Evolutionary conservation across 1,140 invertebrate species (phyloP).

Genomic region (Cyclargus thomasi): DNA sequence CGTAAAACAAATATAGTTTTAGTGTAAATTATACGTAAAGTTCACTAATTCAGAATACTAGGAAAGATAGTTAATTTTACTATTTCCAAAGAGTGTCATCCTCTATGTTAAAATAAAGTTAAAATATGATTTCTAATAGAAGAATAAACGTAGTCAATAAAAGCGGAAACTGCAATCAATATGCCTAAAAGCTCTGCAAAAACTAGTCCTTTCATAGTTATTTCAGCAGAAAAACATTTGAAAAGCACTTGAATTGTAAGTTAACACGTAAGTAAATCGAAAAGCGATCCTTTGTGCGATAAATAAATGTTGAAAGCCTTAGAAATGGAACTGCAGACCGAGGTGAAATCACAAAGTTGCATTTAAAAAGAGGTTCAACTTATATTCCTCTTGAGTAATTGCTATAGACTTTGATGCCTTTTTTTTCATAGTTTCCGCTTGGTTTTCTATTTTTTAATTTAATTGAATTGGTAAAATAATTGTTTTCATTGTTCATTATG

Average conservation of each 20-base stretch:
- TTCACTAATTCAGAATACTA: too few relatives aligned
- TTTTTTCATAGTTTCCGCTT: not conserved
- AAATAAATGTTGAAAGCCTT: constrained; percentile 12
- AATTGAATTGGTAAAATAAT: not conserved
- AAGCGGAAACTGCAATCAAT: not conserved
- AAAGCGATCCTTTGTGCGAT: constrained; percentile 15
- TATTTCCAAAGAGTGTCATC: too few relatives aligned
- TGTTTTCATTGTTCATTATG: too few relatives aligned
- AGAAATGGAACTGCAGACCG: constrained; percentile 4
- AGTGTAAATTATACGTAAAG: too few relatives aligned
- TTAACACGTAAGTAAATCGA: constrained; percentile 13
- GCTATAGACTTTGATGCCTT: not conserved
- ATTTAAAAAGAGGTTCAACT: not conserved
- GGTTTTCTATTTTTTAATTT: not conserved
- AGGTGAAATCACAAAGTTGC: constrained; percentile 10
- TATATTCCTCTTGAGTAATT: constrained; percentile 5
- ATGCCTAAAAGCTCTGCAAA: not conserved
- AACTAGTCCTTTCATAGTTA: not conserved
- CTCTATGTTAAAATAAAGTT: too few relatives aligned
- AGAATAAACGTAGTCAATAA: not conserved
- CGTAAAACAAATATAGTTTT: too few relatives aligned
- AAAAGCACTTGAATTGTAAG: constrained; percentile 4
- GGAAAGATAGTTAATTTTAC: too few relatives aligned
- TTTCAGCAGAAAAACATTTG: not conserved
- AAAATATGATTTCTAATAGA: too few relatives aligned